Conservation (phyloP, 2,797 vertebrate species). For the Astyanax mexicanus region DNA sequence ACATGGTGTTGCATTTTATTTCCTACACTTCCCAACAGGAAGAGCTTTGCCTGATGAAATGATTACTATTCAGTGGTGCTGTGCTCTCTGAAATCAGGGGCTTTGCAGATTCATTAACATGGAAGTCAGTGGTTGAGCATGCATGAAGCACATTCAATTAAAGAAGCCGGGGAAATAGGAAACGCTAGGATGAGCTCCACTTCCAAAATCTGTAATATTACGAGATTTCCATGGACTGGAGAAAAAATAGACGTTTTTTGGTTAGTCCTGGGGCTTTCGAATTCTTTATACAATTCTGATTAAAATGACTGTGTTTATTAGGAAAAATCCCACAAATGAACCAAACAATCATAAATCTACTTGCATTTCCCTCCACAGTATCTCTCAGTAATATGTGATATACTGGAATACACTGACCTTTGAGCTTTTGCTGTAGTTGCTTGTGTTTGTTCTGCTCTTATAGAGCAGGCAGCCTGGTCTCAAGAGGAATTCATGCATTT, state of each 20-base stretch:
- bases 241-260: constrained; percentile 21
- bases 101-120: constrained; percentile 45
- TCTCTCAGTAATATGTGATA: not conserved
- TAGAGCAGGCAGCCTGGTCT: not conserved
- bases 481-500: too few species aligned
- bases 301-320: not conserved
- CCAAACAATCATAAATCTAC: not conserved
- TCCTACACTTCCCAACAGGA: constrained; percentile 35
- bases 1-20: constrained; percentile 34
- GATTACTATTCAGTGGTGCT: constrained; percentile 53
- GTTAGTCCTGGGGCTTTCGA: constrained; percentile 9
- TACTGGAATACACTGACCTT: not conserved
- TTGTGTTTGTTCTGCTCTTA: not conserved
- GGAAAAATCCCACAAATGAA: not conserved
- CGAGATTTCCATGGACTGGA: constrained; percentile 24
- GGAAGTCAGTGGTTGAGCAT: constrained; percentile 33
- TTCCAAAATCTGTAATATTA: constrained; percentile 37
- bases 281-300: not conserved
- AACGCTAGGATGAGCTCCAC: constrained; percentile 28
- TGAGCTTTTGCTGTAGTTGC: constrained; percentile 3
- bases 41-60: constrained; percentile 48
- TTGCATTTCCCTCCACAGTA: not conserved
- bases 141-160: constrained; percentile 41
- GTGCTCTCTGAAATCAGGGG: constrained; percentile 40
- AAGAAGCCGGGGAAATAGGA: constrained; percentile 33